Base-by-base conservation (phyloP, 2,888 invertebrate species). In the Adela reaumurella region DNA sequence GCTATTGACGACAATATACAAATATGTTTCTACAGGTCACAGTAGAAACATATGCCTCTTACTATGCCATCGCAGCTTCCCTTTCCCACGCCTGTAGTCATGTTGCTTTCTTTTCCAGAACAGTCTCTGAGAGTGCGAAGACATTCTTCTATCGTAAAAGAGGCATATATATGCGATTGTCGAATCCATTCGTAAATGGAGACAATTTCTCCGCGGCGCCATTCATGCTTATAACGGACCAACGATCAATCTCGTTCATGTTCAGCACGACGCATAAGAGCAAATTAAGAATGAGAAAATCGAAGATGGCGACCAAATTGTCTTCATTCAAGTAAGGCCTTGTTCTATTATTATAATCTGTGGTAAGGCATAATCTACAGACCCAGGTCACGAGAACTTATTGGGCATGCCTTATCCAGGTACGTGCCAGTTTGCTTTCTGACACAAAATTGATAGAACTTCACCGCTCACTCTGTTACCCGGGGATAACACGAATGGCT, bases 111-210 rank as follows among this genome's bases (percentile, higher is more conserved):
- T 46, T 20, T 6, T 46, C 46, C 4, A 19, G 46, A 24, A 46
- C 46, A 3, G 8, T 46, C 10, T 18, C 17, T 28, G 18, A n/a
- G 8, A 46, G 46, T 24, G 16, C 46, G 18, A 44, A 44, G 17
- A 17, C 44, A 44, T 44, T 17, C 44, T 11, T 17, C 44, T 17
- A 17, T 44, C 3, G 46, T 20, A 24, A 24, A 46, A 46, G 46
- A 46, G 20, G 46, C 46, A 11, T 46, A n/a, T n/a, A n/a, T n/a
- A 46, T n/a, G 46, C 46, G 5, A 57, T 53, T 19, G 51, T 54
- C 16, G 54, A 55, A 50, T 18, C 54, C 11, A 29, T 56, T 2
- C 43, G 48, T 17, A 55, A 57, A 50, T 55, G 52, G 54, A 28
- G 51, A 18, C 52, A 54, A 18, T 54, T 49, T 49, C 46, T 55